These are phyloP conservation scores for Xiphydria camelus DNA, from an alignment of 2,888 invertebrate genomes.

Conservation along the genomic window DNA sequence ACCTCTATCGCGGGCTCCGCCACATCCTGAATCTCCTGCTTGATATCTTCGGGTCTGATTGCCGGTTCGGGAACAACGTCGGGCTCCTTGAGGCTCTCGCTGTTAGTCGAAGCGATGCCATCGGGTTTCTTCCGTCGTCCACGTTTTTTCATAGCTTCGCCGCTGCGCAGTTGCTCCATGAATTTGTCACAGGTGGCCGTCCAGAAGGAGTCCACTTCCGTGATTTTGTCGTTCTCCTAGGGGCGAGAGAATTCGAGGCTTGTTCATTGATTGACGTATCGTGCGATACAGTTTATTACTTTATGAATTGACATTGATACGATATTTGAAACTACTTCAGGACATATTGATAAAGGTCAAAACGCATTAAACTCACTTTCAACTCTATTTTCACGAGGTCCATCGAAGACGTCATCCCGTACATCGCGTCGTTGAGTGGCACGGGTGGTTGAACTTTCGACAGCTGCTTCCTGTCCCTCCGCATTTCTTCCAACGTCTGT, in stretches of 20 bases:
- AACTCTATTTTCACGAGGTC: conserved; percentile 53
- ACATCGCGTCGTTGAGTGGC: conserved; percentile 53
- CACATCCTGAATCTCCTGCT: conserved; percentile 21
- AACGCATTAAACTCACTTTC: conserved; percentile 35
- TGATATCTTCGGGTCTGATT: conserved; percentile 31
- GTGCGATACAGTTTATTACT: too few species aligned
- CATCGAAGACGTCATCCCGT: conserved; percentile 43
- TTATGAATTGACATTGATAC: too few species aligned
- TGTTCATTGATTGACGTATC: too few species aligned
- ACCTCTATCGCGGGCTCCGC: conserved; percentile 39
- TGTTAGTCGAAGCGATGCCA: conserved; percentile 33
- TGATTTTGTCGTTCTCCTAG: conserved; percentile 49
- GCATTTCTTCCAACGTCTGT: conserved; percentile 70
- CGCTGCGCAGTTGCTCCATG: conserved; percentile 72
- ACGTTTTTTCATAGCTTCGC: conserved; percentile 63
- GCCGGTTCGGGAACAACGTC: conserved; percentile 22
- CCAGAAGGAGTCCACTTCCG: conserved; percentile 63
- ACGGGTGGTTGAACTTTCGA: conserved; percentile 65
- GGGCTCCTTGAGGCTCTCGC: conserved; percentile 28
- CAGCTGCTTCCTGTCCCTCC: conserved; percentile 62
- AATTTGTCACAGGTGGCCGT: conserved; percentile 76
- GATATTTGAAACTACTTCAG: too few species aligned
- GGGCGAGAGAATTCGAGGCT: too few species aligned
- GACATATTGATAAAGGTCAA: too few species aligned
- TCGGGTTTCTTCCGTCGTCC: conserved; percentile 61